Percentiles rank a stretch among this genome's conserved stretches.
Evolutionary conservation across 2,797 vertebrate species (phyloP).

Genomic region (Cetoscarus ocellatus): DNA sequence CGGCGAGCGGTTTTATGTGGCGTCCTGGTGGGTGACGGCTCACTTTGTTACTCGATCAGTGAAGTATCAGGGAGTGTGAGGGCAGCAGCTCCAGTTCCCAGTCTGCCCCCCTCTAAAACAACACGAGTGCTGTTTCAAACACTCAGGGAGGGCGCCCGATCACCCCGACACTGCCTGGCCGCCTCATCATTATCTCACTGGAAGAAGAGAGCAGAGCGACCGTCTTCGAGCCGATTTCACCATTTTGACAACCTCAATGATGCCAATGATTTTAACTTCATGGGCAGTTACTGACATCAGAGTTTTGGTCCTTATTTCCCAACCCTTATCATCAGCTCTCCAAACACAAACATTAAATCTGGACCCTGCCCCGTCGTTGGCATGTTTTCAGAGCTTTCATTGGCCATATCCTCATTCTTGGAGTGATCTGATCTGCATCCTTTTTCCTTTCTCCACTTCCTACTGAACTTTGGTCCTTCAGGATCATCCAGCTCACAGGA

Average conservation of each 20-base stretch:
- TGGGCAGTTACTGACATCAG: too few species aligned
- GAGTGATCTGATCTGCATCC: slow-evolving; percentile 74
- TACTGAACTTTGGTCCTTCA: slow-evolving; percentile 70
- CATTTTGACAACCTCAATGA: too few species aligned
- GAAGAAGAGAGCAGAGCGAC: too few species aligned
- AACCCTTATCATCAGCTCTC: background rate
- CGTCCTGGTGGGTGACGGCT: slow-evolving; percentile 82
- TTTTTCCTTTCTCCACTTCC: slow-evolving; percentile 78
- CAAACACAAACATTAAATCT: slow-evolving; percentile 24
- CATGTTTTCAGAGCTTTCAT: slow-evolving; percentile 56
- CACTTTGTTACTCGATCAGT: slow-evolving; percentile 85
- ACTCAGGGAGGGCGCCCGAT: slow-evolving; percentile 78
- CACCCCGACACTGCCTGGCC: slow-evolving; percentile 75
- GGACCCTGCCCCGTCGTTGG: slow-evolving; percentile 10
- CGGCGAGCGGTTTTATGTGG: slow-evolving; percentile 76
- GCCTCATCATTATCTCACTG: too few species aligned
- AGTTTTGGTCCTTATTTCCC: too few species aligned
- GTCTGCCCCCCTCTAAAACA: slow-evolving; percentile 75
- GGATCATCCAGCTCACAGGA: slow-evolving; percentile 80
- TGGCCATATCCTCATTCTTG: slow-evolving; percentile 71
- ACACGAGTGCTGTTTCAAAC: slow-evolving; percentile 82
- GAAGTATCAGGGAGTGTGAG: slow-evolving; percentile 82
- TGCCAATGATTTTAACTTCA: too few species aligned
- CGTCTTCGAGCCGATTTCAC: too few species aligned
- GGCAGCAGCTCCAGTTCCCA: slow-evolving; percentile 59